A percentile compares a stretch with the other conserved stretches of the same genome.
Evolutionary conservation across 2,888 invertebrate genomes (phyloP).

Genomic region (Vannuccia rotundouncinata): DNA sequence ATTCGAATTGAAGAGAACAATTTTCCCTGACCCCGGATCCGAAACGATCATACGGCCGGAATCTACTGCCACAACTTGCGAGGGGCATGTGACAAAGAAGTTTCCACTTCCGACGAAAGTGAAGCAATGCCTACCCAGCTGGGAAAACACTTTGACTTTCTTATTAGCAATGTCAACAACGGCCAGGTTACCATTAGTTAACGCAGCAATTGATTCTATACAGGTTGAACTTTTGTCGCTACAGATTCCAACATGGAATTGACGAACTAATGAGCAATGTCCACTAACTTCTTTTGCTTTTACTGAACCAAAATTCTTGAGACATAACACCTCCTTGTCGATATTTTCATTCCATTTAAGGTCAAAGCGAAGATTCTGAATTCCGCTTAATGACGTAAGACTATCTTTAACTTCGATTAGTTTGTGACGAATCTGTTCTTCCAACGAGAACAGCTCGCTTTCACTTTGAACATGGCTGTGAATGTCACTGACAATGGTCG

Average conservation of each 20-base stretch:
- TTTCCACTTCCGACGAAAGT: not conserved
- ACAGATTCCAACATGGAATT: not conserved
- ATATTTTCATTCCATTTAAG: not conserved
- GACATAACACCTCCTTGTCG: not conserved
- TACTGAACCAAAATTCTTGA: not conserved
- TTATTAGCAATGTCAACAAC: not conserved
- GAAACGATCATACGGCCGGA: not conserved
- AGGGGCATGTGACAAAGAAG: not conserved
- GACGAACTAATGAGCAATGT: not conserved
- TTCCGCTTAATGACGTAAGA: not conserved
- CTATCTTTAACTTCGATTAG: not conserved
- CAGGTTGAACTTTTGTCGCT: not conserved
- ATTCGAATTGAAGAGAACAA: not conserved
- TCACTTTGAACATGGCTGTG: not conserved
- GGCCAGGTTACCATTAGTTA: not conserved
- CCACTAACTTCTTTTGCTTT: not conserved
- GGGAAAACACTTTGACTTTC: not conserved
- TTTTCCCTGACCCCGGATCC: not conserved
- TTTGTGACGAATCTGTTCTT: not conserved
- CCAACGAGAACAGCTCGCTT: not conserved
- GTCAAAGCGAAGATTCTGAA: not conserved
- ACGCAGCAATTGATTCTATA: not conserved
- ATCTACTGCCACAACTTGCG: not conserved
- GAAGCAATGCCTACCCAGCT: not conserved
- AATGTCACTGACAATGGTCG: not conserved